Base-by-base conservation (phyloP, 2,113 vertebrate species). In the Platysteira castanea region DNA sequence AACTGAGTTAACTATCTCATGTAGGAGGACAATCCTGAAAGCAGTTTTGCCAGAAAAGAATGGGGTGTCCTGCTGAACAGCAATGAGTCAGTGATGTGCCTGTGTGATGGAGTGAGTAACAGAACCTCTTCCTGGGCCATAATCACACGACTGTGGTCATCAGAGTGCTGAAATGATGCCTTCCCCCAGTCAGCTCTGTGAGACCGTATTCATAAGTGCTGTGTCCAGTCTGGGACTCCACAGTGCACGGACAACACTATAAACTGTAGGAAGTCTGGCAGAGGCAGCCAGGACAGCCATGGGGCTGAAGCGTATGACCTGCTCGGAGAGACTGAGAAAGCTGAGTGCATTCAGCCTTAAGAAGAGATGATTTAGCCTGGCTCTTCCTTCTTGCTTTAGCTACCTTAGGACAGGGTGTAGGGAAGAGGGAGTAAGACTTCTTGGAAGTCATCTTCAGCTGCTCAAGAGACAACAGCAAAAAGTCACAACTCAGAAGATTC, bases 311-410 rank as follows among this genome's bases (percentile, higher is more conserved):
- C 9, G 13, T 46, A 18, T 16, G 10, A 44, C 15, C 8, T 57
- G 0, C 15, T 50, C 24, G 17, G 33, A 39, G 16, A 61, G 10
- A 4, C 64, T 78, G 77, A 44, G 68, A 73, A 75, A 24, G 16
- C 15, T 77, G 31, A 1, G 8, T 42, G 2, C 0, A 0, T 65
- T 81, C 41, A 82, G 6, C n/a, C 20, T 41, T 35, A 19, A 39
- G 26, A 59, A 57, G 14, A 80, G 18, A 6, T 6, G 6, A 49
- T 68, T 68, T 27, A 53, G 31, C 18, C 26, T 63, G 53, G 41
- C n/a, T 84, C 50, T 74, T 77, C 13, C 35, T 35, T 12, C 42
- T 65, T n/a, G 63, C 60, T 52, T 84, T 33, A 76, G 26, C 14
- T 47, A 3, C 17, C 8, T 35, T 39, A 39, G 53, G 30, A 59